Evolutionary conservation across 1,140 invertebrate species (phyloP).

Genomic region (Aethina tumida): DNA sequence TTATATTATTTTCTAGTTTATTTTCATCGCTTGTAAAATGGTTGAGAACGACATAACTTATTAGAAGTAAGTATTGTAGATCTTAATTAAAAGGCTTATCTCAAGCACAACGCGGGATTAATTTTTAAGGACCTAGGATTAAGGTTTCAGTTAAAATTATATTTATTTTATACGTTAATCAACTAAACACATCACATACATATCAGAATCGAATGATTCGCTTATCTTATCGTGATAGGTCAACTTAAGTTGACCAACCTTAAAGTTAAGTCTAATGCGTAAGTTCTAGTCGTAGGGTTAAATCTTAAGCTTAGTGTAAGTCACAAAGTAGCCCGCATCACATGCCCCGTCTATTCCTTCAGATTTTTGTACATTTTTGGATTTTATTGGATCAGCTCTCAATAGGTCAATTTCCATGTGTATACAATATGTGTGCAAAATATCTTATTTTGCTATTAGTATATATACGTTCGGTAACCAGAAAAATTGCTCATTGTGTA

Average conservation of each 20-base stretch:
- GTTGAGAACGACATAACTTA: too few species aligned
- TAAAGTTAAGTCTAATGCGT: background rate
- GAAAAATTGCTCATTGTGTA: constrained; percentile 31
- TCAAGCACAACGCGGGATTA: too few species aligned
- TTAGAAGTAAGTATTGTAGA: too few species aligned
- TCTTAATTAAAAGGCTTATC: too few species aligned
- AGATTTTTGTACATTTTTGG: constrained; percentile 27
- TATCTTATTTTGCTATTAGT: constrained; percentile 26
- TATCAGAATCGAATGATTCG: constrained; percentile 35
- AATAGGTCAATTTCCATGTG: constrained; percentile 26
- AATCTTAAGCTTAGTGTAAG: constrained; percentile 6
- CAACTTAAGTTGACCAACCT: constrained; percentile 9
- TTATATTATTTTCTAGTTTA: too few species aligned
- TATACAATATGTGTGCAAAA: constrained; percentile 21
- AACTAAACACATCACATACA: constrained; percentile 38
- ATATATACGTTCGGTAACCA: constrained; percentile 30
- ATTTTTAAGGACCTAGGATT: too few species aligned
- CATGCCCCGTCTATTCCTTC: constrained; percentile 20
- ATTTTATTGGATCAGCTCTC: constrained; percentile 32
- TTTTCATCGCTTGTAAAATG: too few species aligned
- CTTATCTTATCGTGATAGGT: constrained; percentile 27
- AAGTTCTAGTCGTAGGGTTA: background rate
- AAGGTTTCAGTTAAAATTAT: too few species aligned
- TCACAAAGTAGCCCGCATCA: constrained; percentile 26
- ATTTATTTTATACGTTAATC: constrained; percentile 25